Conservation (phyloP, 2,797 vertebrate genomes). For the Poecilia wingei region DNA sequence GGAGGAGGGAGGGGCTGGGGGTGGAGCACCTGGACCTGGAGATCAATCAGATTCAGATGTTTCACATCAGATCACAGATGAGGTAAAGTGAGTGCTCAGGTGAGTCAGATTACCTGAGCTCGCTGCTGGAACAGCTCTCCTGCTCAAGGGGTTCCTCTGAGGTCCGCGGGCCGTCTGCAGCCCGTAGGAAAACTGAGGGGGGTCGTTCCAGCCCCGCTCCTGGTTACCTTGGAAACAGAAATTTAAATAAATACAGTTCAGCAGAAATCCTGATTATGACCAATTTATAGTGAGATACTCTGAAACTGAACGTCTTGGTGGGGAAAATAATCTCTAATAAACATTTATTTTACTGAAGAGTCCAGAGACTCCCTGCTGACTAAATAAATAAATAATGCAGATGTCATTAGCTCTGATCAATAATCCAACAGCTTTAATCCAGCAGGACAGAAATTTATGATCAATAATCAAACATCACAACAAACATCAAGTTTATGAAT, state of each 20-base stretch:
- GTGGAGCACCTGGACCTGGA: conserved; percentile 25
- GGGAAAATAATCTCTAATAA: not conserved
- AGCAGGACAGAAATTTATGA: not conserved
- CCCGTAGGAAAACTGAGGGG: conserved; percentile 92
- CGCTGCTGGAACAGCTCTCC: conserved; percentile 70
- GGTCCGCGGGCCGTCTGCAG: conserved; percentile 80
- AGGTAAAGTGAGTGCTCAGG: not conserved
- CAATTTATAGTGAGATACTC: not conserved
- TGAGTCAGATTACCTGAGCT: conserved; percentile 50
- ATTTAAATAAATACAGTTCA: not conserved
- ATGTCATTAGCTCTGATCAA: not conserved
- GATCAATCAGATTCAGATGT: conserved; percentile 24
- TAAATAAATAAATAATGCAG: not conserved
- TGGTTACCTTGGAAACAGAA: conserved; percentile 83
- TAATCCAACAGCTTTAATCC: not conserved
- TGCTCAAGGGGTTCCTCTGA: conserved; percentile 78
- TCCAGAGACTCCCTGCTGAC: not conserved
- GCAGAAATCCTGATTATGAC: not conserved
- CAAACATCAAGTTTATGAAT: not conserved
- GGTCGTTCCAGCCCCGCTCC: conserved; percentile 94
- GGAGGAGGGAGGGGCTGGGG: conserved; percentile 10
- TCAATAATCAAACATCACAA: not conserved
- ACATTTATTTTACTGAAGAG: not conserved
- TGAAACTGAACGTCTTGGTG: not conserved
- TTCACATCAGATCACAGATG: not conserved